Conservation (phyloP, 2,797 vertebrate species). For the Aratinga solstitialis region DNA sequence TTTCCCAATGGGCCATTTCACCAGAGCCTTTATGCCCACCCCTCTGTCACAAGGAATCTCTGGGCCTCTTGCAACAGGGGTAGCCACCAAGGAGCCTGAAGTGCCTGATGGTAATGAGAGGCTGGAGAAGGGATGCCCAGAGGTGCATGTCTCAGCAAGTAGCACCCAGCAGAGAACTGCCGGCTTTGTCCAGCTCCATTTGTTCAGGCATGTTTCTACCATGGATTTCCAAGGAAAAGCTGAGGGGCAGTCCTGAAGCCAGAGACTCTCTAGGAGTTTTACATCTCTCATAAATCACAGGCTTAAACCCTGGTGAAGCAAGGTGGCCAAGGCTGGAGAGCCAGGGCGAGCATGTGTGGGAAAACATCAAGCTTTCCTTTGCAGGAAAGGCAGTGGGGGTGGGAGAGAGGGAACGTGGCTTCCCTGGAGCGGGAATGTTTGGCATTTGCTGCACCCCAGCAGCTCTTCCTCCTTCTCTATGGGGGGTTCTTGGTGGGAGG, state of each 20-base stretch:
- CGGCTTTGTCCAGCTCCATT: not conserved
- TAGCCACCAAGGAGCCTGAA: not conserved
- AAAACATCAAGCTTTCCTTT: not conserved
- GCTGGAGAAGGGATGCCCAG: not conserved
- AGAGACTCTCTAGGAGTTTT: not conserved
- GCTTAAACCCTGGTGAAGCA: not conserved
- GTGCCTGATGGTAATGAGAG: not conserved
- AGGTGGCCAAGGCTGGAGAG: not conserved
- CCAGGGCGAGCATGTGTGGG: accelerated
- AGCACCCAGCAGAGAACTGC: not conserved
- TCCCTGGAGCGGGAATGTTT: slow-evolving; percentile 43
- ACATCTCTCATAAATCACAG: not conserved
- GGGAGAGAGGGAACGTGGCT: not conserved
- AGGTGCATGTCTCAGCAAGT: not conserved
- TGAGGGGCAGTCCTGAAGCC: not conserved
- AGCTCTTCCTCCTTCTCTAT: slow-evolving; percentile 43
- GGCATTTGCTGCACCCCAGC: slow-evolving; percentile 52
- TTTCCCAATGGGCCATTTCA: slow-evolving; percentile 35
- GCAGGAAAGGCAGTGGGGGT: slow-evolving; percentile 6
- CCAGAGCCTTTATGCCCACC: not conserved
- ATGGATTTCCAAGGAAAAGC: not conserved
- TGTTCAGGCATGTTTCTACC: not conserved
- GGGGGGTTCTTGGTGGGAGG: slow-evolving; percentile 49
- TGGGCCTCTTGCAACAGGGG: not conserved
- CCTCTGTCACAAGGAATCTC: not conserved